Evolutionary conservation across 2,797 vertebrate genomes (phyloP), one percentile per base, ranked within the genome.

Genomic region (Holocentrus rufus): DNA sequence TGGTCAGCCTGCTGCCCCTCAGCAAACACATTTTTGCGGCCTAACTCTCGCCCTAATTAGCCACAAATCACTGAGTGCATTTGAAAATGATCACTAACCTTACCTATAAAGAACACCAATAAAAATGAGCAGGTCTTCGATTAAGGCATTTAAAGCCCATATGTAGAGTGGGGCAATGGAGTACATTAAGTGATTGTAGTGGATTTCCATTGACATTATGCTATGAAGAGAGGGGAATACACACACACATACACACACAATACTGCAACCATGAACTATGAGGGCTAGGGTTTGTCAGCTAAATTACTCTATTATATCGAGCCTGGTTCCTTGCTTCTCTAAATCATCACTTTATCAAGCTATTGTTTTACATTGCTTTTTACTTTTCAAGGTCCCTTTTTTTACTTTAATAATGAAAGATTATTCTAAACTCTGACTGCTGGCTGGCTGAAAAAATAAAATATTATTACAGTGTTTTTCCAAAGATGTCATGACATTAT

Each of bases 61-160:
- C 73, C 85, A 85, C 86, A 90, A 91, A 92, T 86, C 81, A 90
- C 83, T 8, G 77, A 84, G 86, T 85, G 84, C 89, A 86, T 90
- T 87, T 90, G 81, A 88, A 89, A 91, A 89, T 87, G 88, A 91
- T 92, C 88, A 77, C 84, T 72, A 81, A 74, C 74, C 82, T 88
- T 81, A 86, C 84, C 85, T 82, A 91, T 90, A 92, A 92, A 92
- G 89, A 90, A 91, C 82, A 84, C 67, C 82, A 86, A 89, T 91
- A 89, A 91, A 92, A 90, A 90, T 87, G 77, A 90, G 82, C 82
- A 87, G 77, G 53, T 83, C 77, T 89, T 90, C 79, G 84, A 91
- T 90, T 86, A 74, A 87, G 82, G 80, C 85, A 56, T 89, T 90
- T 85, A 85, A 83, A 88, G 84, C 62, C 84, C 75, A 77, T 86